A percentile compares a stretch with the other conserved stretches of the same genome.
Conservation (phyloP, 2,888 invertebrate species). For the Carabus problematicus region DNA sequence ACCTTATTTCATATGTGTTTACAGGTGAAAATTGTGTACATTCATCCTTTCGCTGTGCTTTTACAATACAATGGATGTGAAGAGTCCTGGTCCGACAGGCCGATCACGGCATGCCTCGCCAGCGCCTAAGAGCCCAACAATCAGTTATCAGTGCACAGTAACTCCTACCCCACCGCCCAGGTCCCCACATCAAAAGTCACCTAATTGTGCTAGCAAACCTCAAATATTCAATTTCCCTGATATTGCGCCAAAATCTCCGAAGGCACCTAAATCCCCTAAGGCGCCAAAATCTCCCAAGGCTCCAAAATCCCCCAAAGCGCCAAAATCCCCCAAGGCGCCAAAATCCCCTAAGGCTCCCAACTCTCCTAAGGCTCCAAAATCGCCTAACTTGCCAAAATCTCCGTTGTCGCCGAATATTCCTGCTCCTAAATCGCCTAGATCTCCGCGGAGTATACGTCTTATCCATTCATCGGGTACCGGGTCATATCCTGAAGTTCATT, state of each 20-base stretch:
- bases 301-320: conserved; percentile 42
- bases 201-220: conserved; percentile 12
- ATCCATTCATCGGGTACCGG: conserved; percentile 28
- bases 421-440: conserved; percentile 52
- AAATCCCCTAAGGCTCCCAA: conserved; percentile 22
- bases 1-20: too few relatives aligned
- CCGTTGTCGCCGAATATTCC: conserved; percentile 45
- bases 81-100: conserved; percentile 30
- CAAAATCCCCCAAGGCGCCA: conserved; percentile 43
- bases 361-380: conserved; percentile 31
- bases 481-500: conserved; percentile 38
- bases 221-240: conserved; percentile 34
- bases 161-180: conserved; percentile 43
- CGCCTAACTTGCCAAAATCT: conserved; percentile 22
- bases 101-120: conserved; percentile 38
- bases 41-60: too few relatives aligned
- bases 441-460: conserved; percentile 45
- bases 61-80: conserved; percentile 21
- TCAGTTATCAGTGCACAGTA: conserved; percentile 49
- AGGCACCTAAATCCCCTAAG: conserved; percentile 24
- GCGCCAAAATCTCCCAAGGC: conserved; percentile 21
- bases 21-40: too few relatives aligned
- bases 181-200: conserved; percentile 26
- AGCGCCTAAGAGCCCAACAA: conserved; percentile 52
- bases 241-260: conserved; percentile 27